phyloP scores from a whole-genome alignment of 2,888 invertebrate genomes.

The Halictus ligatus region DNA sequence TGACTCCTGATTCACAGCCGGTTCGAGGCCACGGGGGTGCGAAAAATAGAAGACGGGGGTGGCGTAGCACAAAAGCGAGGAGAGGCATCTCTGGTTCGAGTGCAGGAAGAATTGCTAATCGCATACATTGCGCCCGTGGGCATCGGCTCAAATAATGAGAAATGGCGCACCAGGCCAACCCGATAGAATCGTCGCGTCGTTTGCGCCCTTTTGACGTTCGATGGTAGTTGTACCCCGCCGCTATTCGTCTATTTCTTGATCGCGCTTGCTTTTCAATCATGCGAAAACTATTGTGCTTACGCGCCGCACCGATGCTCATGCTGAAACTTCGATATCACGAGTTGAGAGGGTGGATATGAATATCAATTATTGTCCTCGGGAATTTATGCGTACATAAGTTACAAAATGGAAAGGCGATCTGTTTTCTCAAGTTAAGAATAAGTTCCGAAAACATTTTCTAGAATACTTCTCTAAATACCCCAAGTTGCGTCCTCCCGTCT shows the following conservation, averaged over 20 bases:
- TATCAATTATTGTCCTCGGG: no score
- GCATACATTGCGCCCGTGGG: conserved; percentile 19
- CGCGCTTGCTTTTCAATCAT: conserved; percentile 15
- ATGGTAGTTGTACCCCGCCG: conserved; percentile 11
- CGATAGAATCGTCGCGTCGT: conserved; percentile 37
- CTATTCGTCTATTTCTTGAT: not conserved
- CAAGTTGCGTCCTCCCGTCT: no score
- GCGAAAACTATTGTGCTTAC: not conserved
- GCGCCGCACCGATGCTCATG: not conserved
- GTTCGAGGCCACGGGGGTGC: conserved; percentile 52
- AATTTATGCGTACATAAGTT: no score
- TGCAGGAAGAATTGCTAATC: conserved; percentile 55
- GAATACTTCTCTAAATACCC: no score
- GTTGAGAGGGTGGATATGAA: no score
- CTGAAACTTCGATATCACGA: no score
- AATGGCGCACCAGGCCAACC: conserved; percentile 32
- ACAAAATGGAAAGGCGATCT: no score
- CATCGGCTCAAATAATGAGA: conserved; percentile 50
- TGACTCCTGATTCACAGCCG: conserved; percentile 71
- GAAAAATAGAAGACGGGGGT: conserved; percentile 60
- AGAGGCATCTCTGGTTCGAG: conserved; percentile 47
- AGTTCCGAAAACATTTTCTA: no score
- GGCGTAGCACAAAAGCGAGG: conserved; percentile 41
- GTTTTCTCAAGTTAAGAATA: no score
- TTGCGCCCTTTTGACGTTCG: conserved; percentile 13